A percentile compares a stretch with the other conserved stretches of the same genome.
Conservation (phyloP, 2,113 vertebrate species). For the Strix aluco region DNA sequence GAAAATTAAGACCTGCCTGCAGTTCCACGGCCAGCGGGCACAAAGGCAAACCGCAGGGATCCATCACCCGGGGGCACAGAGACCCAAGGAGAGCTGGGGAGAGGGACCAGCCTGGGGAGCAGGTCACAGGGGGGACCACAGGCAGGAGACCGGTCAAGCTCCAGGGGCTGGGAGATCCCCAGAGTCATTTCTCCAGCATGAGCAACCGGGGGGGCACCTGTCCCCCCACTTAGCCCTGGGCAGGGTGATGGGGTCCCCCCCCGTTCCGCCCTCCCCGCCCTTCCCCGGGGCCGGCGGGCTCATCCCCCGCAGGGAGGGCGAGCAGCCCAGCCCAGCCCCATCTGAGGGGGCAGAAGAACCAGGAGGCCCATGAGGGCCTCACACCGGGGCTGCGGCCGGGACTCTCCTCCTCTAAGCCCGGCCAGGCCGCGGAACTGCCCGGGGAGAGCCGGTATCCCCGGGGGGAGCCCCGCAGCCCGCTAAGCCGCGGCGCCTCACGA, state of each 20-base stretch:
- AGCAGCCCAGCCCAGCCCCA: background rate
- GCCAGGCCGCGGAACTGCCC: background rate
- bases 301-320: background rate
- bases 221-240: background rate
- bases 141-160: background rate
- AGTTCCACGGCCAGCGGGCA: background rate
- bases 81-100: background rate
- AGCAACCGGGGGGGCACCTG: background rate
- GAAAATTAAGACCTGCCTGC: background rate
- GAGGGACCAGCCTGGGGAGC: background rate
- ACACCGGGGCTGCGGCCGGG: background rate
- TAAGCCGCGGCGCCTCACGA: background rate
- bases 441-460: background rate
- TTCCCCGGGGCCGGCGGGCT: background rate
- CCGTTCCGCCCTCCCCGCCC: background rate
- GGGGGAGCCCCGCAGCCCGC: background rate
- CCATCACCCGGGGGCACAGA: background rate
- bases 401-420: background rate
- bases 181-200: background rate
- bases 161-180: background rate
- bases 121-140: accelerated
- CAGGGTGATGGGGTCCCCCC: background rate
- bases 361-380: background rate
- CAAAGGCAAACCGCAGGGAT: background rate
- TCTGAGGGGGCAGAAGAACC: background rate